These are phyloP conservation scores for Ceyx erithaca DNA, from an alignment of 2,797 vertebrate genomes.

Conservation along the genomic window DNA sequence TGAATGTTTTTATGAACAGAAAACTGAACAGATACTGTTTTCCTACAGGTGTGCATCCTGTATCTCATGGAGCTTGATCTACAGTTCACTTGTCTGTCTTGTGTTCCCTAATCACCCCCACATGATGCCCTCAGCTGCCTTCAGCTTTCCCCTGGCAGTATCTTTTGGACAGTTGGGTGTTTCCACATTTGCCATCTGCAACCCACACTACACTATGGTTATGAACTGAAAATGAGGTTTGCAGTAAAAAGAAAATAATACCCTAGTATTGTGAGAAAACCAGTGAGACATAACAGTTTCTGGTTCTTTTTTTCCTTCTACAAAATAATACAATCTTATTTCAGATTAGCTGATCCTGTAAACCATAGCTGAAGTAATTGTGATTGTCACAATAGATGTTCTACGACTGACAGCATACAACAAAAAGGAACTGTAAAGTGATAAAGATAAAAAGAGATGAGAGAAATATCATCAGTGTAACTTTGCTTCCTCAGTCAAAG, in stretches of 20 bases:
- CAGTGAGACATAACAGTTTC: too few species aligned
- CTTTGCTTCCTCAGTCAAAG: too few species aligned
- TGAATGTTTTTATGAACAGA: not conserved
- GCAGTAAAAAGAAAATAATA: not conserved
- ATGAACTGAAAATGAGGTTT: not conserved
- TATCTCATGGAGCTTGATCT: not conserved
- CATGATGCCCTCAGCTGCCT: not conserved
- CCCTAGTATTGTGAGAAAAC: not conserved
- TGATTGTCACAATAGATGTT: too few species aligned
- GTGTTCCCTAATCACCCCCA: not conserved
- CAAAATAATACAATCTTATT: too few species aligned
- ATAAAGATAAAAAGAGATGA: too few species aligned
- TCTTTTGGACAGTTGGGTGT: not conserved
- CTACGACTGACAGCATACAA: too few species aligned
- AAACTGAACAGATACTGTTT: not conserved
- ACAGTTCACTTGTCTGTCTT: not conserved
- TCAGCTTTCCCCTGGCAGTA: not conserved
- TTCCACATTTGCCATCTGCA: not conserved
- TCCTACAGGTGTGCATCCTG: not conserved
- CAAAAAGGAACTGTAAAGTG: too few species aligned
- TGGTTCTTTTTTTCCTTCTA: too few species aligned
- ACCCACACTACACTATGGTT: fast-evolving
- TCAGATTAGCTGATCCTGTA: too few species aligned
- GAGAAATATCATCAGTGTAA: too few species aligned
- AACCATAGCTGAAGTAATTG: too few species aligned